Percentiles rank a stretch among this genome's conserved stretches.
phyloP scores from a whole-genome alignment of 2,888 invertebrate species.

The Amorpha juglandis region DNA sequence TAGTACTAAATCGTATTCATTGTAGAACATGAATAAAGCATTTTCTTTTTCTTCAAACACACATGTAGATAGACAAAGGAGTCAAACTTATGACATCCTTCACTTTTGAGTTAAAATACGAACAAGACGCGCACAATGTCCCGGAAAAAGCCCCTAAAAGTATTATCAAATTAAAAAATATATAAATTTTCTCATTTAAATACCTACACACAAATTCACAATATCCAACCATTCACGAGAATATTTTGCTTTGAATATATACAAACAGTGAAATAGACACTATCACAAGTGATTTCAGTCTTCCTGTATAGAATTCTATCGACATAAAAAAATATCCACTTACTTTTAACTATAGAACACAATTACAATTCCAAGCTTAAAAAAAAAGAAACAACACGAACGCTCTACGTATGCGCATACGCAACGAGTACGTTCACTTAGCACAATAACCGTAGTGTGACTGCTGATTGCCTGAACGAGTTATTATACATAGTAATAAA shows the following conservation, averaged over 20 bases:
- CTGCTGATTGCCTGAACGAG: background rate
- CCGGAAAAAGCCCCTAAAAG: too few species aligned
- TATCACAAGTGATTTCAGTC: background rate
- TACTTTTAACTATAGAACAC: constrained; percentile 11
- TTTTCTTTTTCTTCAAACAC: too few species aligned
- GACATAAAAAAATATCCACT: constrained; percentile 7
- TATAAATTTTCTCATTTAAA: too few species aligned
- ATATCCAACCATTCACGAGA: background rate
- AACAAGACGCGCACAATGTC: too few species aligned
- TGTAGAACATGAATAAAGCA: too few species aligned
- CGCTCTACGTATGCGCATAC: constrained; percentile 17
- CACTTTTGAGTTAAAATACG: too few species aligned
- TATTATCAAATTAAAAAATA: too few species aligned
- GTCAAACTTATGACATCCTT: too few species aligned
- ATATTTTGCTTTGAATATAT: background rate
- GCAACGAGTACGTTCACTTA: constrained; percentile 16
- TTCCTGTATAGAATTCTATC: background rate
- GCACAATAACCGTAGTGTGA: background rate
- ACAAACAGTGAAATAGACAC: background rate
- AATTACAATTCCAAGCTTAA: background rate
- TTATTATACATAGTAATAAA: background rate
- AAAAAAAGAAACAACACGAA: constrained; percentile 18
- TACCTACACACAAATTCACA: background rate
- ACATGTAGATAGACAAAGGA: too few species aligned
- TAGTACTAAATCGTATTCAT: too few species aligned